A percentile compares a stretch with the other conserved stretches of the same genome.
These are phyloP conservation scores for Ormyrus labotus DNA, from an alignment of 2,888 invertebrate species.

Conservation along the genomic window DNA sequence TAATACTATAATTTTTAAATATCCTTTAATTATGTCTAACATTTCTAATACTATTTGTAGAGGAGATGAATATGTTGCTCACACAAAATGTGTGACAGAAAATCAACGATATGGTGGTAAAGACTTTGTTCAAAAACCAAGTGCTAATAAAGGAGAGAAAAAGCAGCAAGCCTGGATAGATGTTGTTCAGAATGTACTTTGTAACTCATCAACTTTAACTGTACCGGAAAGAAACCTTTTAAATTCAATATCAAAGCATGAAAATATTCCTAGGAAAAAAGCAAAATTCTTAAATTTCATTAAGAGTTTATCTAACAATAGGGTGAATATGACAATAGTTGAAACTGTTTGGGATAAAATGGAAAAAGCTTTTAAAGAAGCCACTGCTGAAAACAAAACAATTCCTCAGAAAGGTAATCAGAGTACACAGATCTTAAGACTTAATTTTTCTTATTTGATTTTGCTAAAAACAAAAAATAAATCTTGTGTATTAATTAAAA, in stretches of 20 bases:
- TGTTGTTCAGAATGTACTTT: slow-evolving; percentile 82
- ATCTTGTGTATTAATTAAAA: no score
- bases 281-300: slow-evolving; percentile 89
- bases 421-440: no score
- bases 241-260: slow-evolving; percentile 82
- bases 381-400: slow-evolving; percentile 51
- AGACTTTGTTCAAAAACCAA: slow-evolving; percentile 83
- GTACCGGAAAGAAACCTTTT: slow-evolving; percentile 81
- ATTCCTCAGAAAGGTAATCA: slow-evolving; percentile 27
- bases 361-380: slow-evolving; percentile 69
- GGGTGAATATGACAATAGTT: slow-evolving; percentile 78
- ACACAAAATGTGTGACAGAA: slow-evolving; percentile 82
- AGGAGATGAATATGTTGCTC: slow-evolving; percentile 79
- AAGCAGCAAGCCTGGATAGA: slow-evolving; percentile 92
- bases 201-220: slow-evolving; percentile 78
- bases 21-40: background rate
- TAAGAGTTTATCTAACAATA: slow-evolving; percentile 79
- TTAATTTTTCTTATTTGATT: no score
- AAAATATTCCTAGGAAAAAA: slow-evolving; percentile 92
- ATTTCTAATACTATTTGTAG: slow-evolving; percentile 74
- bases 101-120: slow-evolving; percentile 92
- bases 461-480: no score
- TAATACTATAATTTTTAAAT: slow-evolving; percentile 26
- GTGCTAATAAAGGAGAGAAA: slow-evolving; percentile 88
- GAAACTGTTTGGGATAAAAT: slow-evolving; percentile 83